phyloP scores from a whole-genome alignment of 2,797 vertebrate genomes.

The Xiphorhynchus erythropygius region DNA sequence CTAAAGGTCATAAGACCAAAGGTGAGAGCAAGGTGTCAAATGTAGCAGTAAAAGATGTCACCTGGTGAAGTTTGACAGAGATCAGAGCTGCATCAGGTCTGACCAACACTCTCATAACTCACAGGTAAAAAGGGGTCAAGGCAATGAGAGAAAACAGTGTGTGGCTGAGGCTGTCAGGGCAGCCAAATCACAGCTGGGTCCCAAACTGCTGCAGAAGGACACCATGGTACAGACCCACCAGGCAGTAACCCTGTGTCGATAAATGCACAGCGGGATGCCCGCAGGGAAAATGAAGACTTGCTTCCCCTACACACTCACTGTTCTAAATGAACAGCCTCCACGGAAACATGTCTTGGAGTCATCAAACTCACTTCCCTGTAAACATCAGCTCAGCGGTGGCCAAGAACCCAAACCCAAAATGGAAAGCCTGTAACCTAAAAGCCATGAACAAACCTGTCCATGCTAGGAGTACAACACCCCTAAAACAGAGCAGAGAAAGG shows the following conservation, averaged over 20 bases:
- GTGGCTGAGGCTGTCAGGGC: background rate
- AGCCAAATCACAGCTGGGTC: background rate
- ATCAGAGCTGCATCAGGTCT: background rate
- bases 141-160: background rate
- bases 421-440: background rate
- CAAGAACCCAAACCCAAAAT: background rate
- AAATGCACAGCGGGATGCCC: rapidly evolving
- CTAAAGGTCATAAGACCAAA: background rate
- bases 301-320: rapidly evolving
- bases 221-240: too few species aligned
- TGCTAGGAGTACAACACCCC: background rate
- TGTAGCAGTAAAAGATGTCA: background rate
- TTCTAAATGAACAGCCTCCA: background rate
- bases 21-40: background rate
- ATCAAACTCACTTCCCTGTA: background rate
- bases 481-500: background rate
- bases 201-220: background rate
- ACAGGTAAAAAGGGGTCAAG: background rate
- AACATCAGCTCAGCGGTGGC: background rate
- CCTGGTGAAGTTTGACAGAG: background rate
- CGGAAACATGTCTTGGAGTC: background rate
- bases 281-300: background rate
- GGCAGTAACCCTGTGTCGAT: background rate
- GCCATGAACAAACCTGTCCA: background rate
- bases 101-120: background rate